A percentile compares a stretch with the other conserved stretches of the same genome.
These are phyloP conservation scores for Calephelis perditalis DNA, from an alignment of 2,888 invertebrate genomes.

Conservation along the genomic window DNA sequence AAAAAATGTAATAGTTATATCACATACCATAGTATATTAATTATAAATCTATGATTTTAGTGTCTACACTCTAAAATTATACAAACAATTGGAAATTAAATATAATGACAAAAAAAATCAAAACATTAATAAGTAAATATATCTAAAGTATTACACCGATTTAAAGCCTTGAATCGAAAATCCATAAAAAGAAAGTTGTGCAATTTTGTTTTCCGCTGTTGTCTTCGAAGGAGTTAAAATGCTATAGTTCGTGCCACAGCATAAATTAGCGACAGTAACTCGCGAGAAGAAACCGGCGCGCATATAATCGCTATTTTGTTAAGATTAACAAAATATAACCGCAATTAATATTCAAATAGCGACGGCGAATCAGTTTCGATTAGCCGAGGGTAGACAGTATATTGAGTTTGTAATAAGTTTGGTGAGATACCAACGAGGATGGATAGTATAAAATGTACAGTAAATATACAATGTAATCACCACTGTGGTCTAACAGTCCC, in stretches of 20 bases:
- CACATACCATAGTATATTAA: no score
- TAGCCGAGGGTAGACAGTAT: constrained; percentile 21
- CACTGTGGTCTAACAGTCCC: no score
- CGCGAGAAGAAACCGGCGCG: constrained; percentile 65
- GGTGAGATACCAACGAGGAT: no score
- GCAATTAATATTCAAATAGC: constrained; percentile 61
- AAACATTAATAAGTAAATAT: no score
- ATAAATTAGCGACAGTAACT: constrained; percentile 70
- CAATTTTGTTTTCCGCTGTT: constrained; percentile 27
- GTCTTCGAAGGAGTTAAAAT: constrained; percentile 75
- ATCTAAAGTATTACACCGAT: no score
- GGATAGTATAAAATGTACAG: no score
- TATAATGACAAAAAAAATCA: no score
- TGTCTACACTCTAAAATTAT: no score
- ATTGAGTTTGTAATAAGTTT: constrained; percentile 4
- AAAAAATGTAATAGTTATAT: no score
- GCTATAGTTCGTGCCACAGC: constrained; percentile 73
- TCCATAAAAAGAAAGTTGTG: constrained; percentile 34
- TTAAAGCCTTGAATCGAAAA: constrained; percentile 1
- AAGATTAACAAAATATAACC: constrained; percentile 70
- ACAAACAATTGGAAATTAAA: no score
- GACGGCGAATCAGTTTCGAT: constrained; percentile 39
- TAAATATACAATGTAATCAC: no score
- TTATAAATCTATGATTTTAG: no score
- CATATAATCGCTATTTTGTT: constrained; percentile 73